Conservation (phyloP, 1,140 invertebrate genomes). For the Caenorhabditis latens region DNA sequence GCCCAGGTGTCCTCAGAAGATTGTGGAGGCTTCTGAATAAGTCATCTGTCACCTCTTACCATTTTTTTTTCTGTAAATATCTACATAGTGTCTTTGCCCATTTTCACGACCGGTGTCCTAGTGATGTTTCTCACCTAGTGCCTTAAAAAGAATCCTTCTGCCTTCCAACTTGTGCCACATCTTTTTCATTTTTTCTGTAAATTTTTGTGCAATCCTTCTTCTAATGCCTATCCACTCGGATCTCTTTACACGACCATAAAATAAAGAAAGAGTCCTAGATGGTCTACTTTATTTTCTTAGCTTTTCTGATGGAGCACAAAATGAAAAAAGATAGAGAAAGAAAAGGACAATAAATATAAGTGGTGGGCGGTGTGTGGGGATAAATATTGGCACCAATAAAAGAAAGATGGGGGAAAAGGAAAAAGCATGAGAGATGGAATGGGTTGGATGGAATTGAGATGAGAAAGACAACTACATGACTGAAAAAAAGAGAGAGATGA, state of each 20-base stretch:
- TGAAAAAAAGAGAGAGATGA: background rate
- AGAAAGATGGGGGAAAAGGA: background rate
- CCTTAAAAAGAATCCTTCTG: background rate
- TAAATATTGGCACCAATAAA: slow-evolving; percentile 42
- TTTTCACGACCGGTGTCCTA: background rate
- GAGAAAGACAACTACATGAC: slow-evolving; percentile 41
- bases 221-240: background rate
- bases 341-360: background rate
- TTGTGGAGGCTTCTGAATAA: background rate
- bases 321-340: background rate
- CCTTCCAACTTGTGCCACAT: background rate
- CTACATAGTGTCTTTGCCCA: background rate
- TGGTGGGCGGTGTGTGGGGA: background rate
- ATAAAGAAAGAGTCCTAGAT: background rate
- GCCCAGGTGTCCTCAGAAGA: slow-evolving; percentile 14
- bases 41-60: background rate
- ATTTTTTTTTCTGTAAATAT: slow-evolving; percentile 10
- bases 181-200: background rate
- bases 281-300: background rate
- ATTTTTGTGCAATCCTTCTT: background rate
- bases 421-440: background rate
- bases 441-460: background rate
- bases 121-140: slow-evolving; percentile 35
- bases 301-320: too few relatives aligned
- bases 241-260: background rate